Percentiles rank a stretch among this genome's conserved stretches.
phyloP scores from a whole-genome alignment of 2,113 vertebrate genomes.

The Felis catus region DNA sequence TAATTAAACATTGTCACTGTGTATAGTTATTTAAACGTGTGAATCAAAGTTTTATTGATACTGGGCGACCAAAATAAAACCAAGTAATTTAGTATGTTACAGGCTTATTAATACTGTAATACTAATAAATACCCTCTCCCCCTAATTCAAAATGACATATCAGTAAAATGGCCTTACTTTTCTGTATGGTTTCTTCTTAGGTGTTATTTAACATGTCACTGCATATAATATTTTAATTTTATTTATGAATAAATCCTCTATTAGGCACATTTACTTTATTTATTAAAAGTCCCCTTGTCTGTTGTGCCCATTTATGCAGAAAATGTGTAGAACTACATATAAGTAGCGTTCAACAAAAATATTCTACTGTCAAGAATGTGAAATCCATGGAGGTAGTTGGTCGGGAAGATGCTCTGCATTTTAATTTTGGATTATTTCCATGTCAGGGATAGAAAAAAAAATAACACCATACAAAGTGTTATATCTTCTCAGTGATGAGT shows the following conservation, averaged over 20 bases:
- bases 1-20: background rate
- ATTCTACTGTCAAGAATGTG: background rate
- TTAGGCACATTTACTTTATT: background rate
- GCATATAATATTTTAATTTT: background rate
- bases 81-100: background rate
- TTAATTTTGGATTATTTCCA: background rate
- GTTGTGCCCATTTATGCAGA: background rate
- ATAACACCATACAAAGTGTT: background rate
- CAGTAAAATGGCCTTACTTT: background rate
- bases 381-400: background rate
- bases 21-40: background rate
- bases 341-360: background rate
- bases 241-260: background rate
- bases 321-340: background rate
- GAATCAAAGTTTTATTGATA: background rate
- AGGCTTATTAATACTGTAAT: background rate
- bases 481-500: background rate
- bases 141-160: background rate
- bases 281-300: background rate
- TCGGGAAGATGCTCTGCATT: background rate
- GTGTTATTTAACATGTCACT: background rate
- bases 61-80: background rate
- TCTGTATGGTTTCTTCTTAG: background rate
- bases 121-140: background rate
- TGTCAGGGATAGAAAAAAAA: background rate